Percentiles rank a stretch among this genome's conserved stretches.
phyloP scores from a whole-genome alignment of 23 tunicate genomes.

The Botrylloides violaceus region DNA sequence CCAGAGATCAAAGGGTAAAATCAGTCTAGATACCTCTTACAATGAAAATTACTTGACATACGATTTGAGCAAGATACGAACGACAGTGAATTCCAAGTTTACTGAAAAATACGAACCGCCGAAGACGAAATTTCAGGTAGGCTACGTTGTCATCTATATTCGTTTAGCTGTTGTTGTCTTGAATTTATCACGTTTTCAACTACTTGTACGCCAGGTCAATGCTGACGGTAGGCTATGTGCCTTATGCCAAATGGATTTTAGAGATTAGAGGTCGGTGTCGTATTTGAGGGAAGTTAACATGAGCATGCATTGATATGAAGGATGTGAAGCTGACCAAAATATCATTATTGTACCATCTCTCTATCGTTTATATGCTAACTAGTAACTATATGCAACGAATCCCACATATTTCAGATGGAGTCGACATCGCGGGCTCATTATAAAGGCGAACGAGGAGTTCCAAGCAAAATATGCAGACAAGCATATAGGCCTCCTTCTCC shows the following conservation, averaged over 20 bases:
- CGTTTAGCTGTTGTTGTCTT: no score
- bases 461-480: conserved; percentile 50
- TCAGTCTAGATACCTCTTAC: conserved; percentile 36
- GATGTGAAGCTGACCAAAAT: no score
- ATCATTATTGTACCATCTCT: no score
- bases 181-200: not conserved
- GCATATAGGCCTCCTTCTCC: no score
- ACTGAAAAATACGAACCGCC: conserved; percentile 34
- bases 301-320: no score
- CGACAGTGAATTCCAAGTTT: conserved; percentile 27
- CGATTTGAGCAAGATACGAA: not conserved
- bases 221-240: no score
- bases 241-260: no score
- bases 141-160: no score
- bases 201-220: not conserved
- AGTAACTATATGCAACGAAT: no score
- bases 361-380: no score
- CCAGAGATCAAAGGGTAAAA: conserved; percentile 9
- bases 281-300: no score
- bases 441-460: conserved; percentile 36
- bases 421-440: conserved; percentile 56
- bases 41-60: conserved; percentile 17
- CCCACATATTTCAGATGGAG: conserved; percentile 26
- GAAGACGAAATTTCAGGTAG: conserved; percentile 27
- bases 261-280: no score